Percentiles rank a stretch among this genome's conserved stretches.
These are phyloP conservation scores for Drosophila borealis DNA, from an alignment of 2,888 invertebrate species.

Conservation along the genomic window DNA sequence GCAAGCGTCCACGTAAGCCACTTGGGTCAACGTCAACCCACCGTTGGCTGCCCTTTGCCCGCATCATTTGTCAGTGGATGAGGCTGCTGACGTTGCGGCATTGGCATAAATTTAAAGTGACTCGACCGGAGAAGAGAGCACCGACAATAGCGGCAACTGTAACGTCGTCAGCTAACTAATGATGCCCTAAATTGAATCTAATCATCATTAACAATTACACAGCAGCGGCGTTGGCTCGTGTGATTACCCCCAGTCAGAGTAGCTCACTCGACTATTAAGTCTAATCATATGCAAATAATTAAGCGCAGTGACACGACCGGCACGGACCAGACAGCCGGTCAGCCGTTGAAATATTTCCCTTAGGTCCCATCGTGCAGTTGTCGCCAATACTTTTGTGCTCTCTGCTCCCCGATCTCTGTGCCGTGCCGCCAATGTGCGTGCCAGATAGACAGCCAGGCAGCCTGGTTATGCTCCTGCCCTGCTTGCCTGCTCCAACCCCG, in stretches of 20 bases:
- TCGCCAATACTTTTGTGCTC: conserved; percentile 69
- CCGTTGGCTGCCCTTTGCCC: conserved; percentile 7
- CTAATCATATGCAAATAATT: conserved; percentile 84
- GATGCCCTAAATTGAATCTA: conserved; percentile 85
- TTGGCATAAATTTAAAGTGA: conserved; percentile 78
- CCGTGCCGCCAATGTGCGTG: conserved; percentile 43
- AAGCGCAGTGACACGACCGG: conserved; percentile 70
- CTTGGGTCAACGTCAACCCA: conserved; percentile 61
- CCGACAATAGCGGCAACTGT: conserved; percentile 52
- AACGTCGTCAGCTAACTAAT: conserved; percentile 82
- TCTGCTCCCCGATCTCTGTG: conserved; percentile 6
- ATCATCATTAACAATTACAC: conserved; percentile 85
- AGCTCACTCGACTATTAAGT: conserved; percentile 72
- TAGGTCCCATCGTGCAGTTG: conserved; percentile 79
- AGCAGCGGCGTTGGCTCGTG: conserved; percentile 61
- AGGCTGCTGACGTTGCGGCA: conserved; percentile 65
- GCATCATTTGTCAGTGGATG: conserved; percentile 21
- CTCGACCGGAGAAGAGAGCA: conserved; percentile 31
- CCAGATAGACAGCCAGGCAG: conserved; percentile 45
- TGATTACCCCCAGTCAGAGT: conserved; percentile 61
- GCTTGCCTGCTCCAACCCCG: conserved; percentile 9
- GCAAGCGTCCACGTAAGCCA: conserved; percentile 67
- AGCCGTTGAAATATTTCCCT: conserved; percentile 82
- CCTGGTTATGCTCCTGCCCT: conserved; percentile 21
- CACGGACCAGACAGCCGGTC: conserved; percentile 28